Base-by-base conservation (phyloP, 2,888 invertebrate species). In the Melanchra persicariae region DNA sequence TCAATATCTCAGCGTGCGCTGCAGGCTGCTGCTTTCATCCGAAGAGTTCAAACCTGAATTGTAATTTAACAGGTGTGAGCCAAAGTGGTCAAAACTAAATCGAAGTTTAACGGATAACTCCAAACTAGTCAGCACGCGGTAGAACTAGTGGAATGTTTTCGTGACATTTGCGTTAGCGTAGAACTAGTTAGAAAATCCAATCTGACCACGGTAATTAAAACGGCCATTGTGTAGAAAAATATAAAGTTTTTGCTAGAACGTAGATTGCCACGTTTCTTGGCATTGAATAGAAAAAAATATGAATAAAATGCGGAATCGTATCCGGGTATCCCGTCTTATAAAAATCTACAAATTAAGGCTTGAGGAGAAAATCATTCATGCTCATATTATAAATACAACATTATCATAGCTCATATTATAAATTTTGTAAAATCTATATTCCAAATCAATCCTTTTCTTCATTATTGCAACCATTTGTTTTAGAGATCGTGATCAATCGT, bases 241-340 rank as follows among this genome's bases (percentile, higher is more conserved):
- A 75, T n/a, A 76, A 40, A 22, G 52, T 24, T 66, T 47, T 34
- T 22, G 8, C 45, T 40, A 34, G 6, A 49, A 43, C 19, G 7
- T 68, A 19, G 19, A 52, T 59, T 76, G 59, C 40, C 74, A 68
- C 76, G 59, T 34, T 59, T n/a, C 30, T 51, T 47, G n/a, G 45
- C 58, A 68, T 75, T 67, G 2, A 30, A 52, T 22, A 40, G 24
- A 19, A 40, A 3, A 45, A 34, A 34, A 51, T 37, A 22, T 59
- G 43, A 19, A 37, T 22, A 15, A 40, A 40, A 40, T 7, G 15
- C 40, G 1, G 17, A 3, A 15, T 37, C 22, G 22, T 12, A 15
- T 57, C 37, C 57, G 57, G 22, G 15, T 57, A 37, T 22, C 12
- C 7, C n/a, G 0, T 30, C 8, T 17, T 22, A 37, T 37, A 22